Evolutionary conservation across 2,888 invertebrate genomes (phyloP), one percentile per base, ranked within the genome.

Genomic region (Troglohyphantes excavatus): DNA sequence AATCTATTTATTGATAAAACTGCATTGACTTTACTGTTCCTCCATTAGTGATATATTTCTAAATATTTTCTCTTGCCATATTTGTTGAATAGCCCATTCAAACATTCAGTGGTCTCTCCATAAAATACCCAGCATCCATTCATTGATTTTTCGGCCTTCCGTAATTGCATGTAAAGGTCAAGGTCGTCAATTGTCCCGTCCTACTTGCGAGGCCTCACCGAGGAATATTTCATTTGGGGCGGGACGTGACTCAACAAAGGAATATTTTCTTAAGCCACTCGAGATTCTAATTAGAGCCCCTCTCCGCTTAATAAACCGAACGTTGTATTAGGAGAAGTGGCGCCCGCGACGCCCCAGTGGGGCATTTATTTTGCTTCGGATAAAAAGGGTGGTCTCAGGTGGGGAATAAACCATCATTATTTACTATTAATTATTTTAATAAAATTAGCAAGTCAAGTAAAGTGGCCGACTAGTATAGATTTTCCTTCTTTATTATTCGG

Each of bases 211-310:
- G 23, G 59, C 63, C 21, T 19, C 19, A 43, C 11, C 13, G 72
- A 1, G 65, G 39, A 78, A 26, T 63, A 78, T 23, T 78, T 59
- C 39, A 21, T 59, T 72, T 23, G n/a, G 17, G 26, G 46, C 13
- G 21, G 61, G 61, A 82, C 82, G 82, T 82, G 82, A 82, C 82
- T 33, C 17, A 59, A 82, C 70, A 70, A 82, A 70, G 19, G 82
- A 33, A 61, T 17, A 39, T 26, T 70, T 82, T 61, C 82, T 61
- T 26, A 2, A 7, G 61, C 33, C 70, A 59, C 82, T 72, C 72
- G n/a, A 72, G 70, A 59, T 82, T 61, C 70, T 72, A 82, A 82
- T 82, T 82, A 72, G 72, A 82, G 61, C 70, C 17, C 33, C 82
- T 53, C n/a, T 59, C 70, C 13, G 39, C 29, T 82, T 70, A 70